Conservation (phyloP, 2,888 invertebrate genomes). For the Leptopilina drosophilae region DNA sequence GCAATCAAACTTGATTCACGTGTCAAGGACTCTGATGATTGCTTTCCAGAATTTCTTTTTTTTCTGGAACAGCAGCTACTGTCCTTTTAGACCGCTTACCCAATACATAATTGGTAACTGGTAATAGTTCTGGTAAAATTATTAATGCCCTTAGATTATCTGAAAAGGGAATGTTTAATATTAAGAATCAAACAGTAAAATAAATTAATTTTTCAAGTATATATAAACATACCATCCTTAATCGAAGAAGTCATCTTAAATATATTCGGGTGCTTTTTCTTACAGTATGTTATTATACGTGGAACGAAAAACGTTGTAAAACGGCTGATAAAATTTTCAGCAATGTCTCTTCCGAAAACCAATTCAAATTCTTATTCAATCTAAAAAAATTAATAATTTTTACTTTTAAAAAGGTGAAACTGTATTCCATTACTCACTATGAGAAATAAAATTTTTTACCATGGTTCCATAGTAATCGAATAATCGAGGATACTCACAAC, state of each 20-base stretch:
- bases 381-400: neutral
- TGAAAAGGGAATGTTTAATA: neutral
- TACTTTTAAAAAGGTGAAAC: neutral
- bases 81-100: neutral
- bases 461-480: constrained; percentile 3
- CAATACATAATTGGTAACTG: neutral
- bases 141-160: neutral
- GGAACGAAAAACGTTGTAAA: neutral
- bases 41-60: no score
- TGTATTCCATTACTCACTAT: neutral
- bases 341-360: neutral
- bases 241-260: neutral
- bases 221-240: neutral
- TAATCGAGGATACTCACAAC: neutral
- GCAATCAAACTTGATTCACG: no score
- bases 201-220: neutral
- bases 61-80: neutral
- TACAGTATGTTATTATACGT: neutral
- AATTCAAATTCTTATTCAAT: constrained; percentile 8
- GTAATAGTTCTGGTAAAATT: neutral
- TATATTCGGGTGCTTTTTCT: neutral
- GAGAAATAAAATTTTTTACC: neutral
- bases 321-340: neutral
- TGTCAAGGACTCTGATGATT: no score
- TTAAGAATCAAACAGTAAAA: neutral